A percentile compares a stretch with the other conserved stretches of the same genome.
Conservation (phyloP, 2,888 invertebrate species). For the Anorthoa munda region DNA sequence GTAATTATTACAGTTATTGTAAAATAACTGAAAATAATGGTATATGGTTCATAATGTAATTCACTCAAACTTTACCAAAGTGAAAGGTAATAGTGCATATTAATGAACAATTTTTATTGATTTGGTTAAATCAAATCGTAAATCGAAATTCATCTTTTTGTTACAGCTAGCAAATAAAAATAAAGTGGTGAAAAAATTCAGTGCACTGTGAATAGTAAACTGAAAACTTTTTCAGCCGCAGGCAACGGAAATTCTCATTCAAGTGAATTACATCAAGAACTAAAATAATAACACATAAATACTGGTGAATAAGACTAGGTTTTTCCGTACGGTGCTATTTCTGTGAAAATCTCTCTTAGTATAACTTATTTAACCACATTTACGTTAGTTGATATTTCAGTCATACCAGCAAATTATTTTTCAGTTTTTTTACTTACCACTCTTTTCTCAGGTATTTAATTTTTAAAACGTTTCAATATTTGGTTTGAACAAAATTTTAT, state of each 20-base stretch:
- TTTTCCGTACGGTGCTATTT: conserved; percentile 35
- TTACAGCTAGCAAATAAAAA: neutral
- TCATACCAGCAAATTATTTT: conserved; percentile 8
- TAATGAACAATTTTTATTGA: neutral
- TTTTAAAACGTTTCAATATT: neutral
- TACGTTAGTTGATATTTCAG: conserved; percentile 36
- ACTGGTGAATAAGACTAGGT: conserved; percentile 12
- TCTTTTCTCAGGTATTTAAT: neutral
- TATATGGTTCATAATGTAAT: conserved; percentile 19
- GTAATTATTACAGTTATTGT: conserved; percentile 60
- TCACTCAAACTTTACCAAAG: neutral
- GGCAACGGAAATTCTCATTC: neutral
- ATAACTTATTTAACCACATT: conserved; percentile 8
- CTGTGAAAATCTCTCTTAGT: conserved; percentile 34
- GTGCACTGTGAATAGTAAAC: neutral
- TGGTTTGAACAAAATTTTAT: neutral
- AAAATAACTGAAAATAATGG: conserved; percentile 42
- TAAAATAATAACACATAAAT: conserved; percentile 17
- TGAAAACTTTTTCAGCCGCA: neutral
- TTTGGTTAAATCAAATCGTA: neutral
- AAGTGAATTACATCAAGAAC: conserved; percentile 37
- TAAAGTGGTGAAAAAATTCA: neutral
- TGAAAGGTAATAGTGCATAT: neutral
- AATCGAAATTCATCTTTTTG: neutral
- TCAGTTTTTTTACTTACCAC: neutral